These are phyloP conservation scores for Rotaria socialis DNA, from an alignment of 2,888 invertebrate genomes.

Conservation along the genomic window DNA sequence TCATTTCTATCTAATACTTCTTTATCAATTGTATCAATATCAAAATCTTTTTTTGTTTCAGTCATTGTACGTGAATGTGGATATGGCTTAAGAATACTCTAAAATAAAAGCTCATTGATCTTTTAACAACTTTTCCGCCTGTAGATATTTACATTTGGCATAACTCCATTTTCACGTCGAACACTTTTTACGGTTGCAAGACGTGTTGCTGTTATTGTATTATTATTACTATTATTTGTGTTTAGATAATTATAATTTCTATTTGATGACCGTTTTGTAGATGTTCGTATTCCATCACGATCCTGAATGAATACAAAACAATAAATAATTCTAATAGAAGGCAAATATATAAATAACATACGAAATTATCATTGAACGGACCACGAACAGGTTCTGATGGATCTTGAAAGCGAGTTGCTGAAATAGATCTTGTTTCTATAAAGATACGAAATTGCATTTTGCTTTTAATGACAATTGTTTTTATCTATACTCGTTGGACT, in stretches of 20 bases:
- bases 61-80: not conserved
- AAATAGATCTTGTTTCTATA: not conserved
- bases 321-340: too few species aligned
- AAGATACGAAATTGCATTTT: too few species aligned
- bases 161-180: not conserved
- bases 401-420: not conserved
- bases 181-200: not conserved
- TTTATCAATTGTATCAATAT: slow-evolving; percentile 34
- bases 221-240: slow-evolving; percentile 23
- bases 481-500: not conserved
- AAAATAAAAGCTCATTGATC: not conserved
- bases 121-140: too few species aligned
- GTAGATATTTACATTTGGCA: slow-evolving; percentile 16
- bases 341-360: not conserved
- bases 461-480: too few species aligned
- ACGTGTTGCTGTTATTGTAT: not conserved
- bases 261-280: not conserved
- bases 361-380: not conserved
- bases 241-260: not conserved
- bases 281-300: slow-evolving; percentile 1
- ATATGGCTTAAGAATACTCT: slow-evolving; percentile 3
- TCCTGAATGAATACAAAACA: not conserved
- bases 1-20: not conserved
- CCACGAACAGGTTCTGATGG: not conserved
- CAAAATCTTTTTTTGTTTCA: slow-evolving; percentile 16